Conservation (phyloP, 2,888 invertebrate genomes). For the Drosophila gaucha region DNA sequence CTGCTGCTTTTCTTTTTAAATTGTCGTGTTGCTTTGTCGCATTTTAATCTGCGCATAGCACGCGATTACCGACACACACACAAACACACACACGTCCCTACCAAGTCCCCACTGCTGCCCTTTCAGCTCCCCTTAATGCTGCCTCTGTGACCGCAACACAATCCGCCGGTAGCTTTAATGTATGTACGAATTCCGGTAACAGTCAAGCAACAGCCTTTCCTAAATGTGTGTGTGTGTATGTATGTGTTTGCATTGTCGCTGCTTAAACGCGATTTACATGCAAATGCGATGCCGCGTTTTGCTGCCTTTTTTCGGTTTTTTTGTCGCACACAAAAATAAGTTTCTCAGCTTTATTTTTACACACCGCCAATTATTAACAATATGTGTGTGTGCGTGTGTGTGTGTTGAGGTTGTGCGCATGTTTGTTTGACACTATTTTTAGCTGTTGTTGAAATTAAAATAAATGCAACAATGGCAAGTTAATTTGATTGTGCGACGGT, state of each 20-base stretch:
- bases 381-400: constrained; percentile 26
- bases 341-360: constrained; percentile 71
- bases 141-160: background rate
- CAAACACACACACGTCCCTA: background rate
- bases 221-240: constrained; percentile 19
- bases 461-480: constrained; percentile 73
- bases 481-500: constrained; percentile 66
- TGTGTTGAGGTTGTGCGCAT: constrained; percentile 33
- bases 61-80: constrained; percentile 61
- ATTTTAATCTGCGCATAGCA: constrained; percentile 72
- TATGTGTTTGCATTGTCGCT: constrained; percentile 56
- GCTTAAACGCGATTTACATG: constrained; percentile 74
- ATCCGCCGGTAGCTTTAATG: constrained; percentile 54
- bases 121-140: background rate
- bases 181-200: constrained; percentile 77
- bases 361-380: constrained; percentile 77
- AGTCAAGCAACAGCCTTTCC: constrained; percentile 61
- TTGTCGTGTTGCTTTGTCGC: constrained; percentile 77
- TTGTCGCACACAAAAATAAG: constrained; percentile 67
- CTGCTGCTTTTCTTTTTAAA: constrained; percentile 63
- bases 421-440: constrained; percentile 67
- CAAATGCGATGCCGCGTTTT: constrained; percentile 64
- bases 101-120: background rate
- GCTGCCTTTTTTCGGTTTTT: constrained; percentile 47
- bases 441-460: constrained; percentile 75